Conservation (phyloP, 2,113 vertebrate species). For the Taxidea taxus region DNA sequence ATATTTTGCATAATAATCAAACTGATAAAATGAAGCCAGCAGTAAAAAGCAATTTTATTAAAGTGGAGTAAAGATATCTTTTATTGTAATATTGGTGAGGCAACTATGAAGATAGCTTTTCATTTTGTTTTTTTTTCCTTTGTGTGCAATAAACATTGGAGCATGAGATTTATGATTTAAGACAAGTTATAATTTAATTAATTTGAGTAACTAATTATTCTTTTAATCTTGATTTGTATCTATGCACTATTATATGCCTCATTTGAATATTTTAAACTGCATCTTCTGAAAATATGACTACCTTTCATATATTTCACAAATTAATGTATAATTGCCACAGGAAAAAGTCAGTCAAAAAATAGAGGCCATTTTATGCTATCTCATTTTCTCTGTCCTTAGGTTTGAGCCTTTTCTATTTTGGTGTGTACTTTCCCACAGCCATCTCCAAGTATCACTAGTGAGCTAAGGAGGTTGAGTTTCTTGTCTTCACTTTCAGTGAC, state of each 20-base stretch:
- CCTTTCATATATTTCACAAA: background rate
- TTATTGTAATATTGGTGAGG: background rate
- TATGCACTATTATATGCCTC: background rate
- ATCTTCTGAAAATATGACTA: background rate
- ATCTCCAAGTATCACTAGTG: background rate
- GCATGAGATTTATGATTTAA: background rate
- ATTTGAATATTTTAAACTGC: background rate
- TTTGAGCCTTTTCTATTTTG: background rate
- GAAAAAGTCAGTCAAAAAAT: background rate
- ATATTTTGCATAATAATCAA: background rate
- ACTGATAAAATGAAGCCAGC: background rate
- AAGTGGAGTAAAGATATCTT: slow-evolving; percentile 33
- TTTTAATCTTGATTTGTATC: background rate
- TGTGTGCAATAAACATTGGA: background rate
- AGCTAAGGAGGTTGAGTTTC: background rate
- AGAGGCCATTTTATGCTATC: background rate
- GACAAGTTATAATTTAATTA: background rate
- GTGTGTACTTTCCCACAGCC: background rate
- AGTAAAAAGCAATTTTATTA: background rate
- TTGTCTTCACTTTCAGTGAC: background rate
- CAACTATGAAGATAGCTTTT: background rate
- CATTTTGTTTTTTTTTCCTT: background rate
- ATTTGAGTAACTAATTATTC: background rate
- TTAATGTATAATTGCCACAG: background rate
- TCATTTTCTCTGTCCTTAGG: background rate